Base-by-base conservation (phyloP, 2,888 invertebrate genomes). In the Pristionchus japonicus region DNA sequence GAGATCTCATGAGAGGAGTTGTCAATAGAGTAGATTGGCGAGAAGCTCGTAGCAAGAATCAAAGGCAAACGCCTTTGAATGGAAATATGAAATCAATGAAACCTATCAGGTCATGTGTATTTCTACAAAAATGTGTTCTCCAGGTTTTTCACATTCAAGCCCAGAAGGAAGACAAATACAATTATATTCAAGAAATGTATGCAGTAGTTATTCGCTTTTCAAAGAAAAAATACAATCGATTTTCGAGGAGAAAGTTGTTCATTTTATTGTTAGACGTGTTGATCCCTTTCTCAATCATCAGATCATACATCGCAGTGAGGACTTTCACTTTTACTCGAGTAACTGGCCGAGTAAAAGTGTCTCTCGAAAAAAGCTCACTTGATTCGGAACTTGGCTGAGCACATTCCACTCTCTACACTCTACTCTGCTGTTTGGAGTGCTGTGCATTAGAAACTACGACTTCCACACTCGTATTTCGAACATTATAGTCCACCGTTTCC, bases 291-390 rank as follows among this genome's bases (percentile, higher is more conserved):
- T 17, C 20, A 6, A 23, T 57, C 2, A 20, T 57, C 57, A 13
- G 64, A 31, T 64, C 17, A 64, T 7, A 64, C 31, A 64, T 64
- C 64, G 15, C 0, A 34, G n/a, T 37, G 11, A 64, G n/a, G n/a
- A n/a, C 37, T 70, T 70, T 70, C 70, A 37, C 70, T 37, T 3
- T 70, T 70, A 70, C 37, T 70, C 70, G 70, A 70, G 37, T 70
- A 20, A 20, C 20, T 13, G 27, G 3, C 20, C 34, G 17, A 37
- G 70, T 70, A 20, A 70, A 4, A 34, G 70, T 20, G 17, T 57
- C 17, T 4, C 52, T 15, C 7, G 52, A 43, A 11, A 43, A 43
- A 11, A 43, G 43, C 43, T 11, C 43, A 6, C 7, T 43, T 43
- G 43, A 43, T 43, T 43, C 43, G 11, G n/a, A n/a, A n/a, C n/a